phyloP scores from a whole-genome alignment of 1,140 invertebrate species.

The Caenorhabditis brenneri region DNA sequence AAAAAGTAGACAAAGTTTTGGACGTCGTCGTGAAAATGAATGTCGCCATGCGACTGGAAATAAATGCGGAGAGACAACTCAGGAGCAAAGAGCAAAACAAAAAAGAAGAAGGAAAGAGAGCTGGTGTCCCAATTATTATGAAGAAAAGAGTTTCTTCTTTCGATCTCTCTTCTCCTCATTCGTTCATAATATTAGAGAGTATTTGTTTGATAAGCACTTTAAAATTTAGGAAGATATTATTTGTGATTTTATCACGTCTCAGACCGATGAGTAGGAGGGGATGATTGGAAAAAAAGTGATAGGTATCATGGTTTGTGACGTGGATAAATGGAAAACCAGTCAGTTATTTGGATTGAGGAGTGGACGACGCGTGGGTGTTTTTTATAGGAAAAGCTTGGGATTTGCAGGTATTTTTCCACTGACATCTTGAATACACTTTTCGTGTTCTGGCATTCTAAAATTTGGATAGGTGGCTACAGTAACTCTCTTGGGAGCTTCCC shows the following conservation, averaged over 20 bases:
- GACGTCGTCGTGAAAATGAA: background rate
- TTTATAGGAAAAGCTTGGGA: background rate
- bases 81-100: background rate
- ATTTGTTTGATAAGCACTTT: constrained; percentile 36
- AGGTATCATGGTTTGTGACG: background rate
- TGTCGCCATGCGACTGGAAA: constrained; percentile 37
- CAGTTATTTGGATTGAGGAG: background rate
- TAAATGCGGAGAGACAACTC: background rate
- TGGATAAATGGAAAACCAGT: constrained; percentile 5
- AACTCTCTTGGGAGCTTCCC: too few relatives aligned
- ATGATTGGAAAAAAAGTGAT: background rate
- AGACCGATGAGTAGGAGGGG: background rate
- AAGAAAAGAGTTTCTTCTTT: background rate
- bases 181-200: constrained; percentile 12
- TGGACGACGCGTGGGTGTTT: background rate
- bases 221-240: background rate
- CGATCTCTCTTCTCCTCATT: background rate
- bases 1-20: background rate
- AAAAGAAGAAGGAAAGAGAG: background rate
- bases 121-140: constrained; percentile 20
- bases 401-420: too few relatives aligned
- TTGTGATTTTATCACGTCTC: constrained; percentile 5
- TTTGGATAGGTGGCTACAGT: too few relatives aligned
- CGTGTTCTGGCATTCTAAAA: too few relatives aligned
- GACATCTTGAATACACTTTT: too few relatives aligned